phyloP scores from a whole-genome alignment of 1,140 invertebrate species.

The Hycleus cichorii region DNA sequence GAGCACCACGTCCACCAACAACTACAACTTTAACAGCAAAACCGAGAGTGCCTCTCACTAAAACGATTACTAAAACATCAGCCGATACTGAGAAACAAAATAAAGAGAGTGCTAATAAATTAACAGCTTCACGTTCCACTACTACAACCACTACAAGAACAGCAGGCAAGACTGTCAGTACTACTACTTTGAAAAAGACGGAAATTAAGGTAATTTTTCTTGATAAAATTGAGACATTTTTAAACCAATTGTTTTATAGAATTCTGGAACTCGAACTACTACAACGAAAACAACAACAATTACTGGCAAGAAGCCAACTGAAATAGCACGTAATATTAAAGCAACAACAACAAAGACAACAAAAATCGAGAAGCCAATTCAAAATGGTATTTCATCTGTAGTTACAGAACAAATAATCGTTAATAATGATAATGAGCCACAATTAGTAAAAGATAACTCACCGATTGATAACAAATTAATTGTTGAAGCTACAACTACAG shows the following conservation, averaged over 20 bases:
- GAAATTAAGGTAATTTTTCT: conserved; percentile 33
- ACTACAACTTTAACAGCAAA: conserved; percentile 32
- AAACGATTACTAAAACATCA: conserved; percentile 23
- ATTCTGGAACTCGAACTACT: conserved; percentile 24
- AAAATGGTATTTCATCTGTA: conserved; percentile 27
- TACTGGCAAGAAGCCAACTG: conserved; percentile 28
- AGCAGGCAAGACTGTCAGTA: conserved; percentile 9
- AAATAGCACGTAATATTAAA: conserved; percentile 15
- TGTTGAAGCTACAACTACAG: conserved; percentile 13
- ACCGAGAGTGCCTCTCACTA: conserved; percentile 27
- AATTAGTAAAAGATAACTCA: conserved; percentile 35
- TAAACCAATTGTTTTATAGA: not conserved
- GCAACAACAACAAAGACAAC: conserved; percentile 29
- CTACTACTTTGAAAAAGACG: conserved; percentile 39
- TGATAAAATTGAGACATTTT: not conserved
- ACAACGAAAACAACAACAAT: conserved; percentile 24
- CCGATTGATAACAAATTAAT: conserved; percentile 34
- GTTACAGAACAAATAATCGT: conserved; percentile 29
- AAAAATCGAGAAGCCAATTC: conserved; percentile 30
- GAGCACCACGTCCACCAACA: conserved; percentile 14
- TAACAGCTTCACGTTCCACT: conserved; percentile 43
- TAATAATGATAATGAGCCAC: conserved; percentile 22
- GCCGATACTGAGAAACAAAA: conserved; percentile 49
- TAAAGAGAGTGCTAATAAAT: conserved; percentile 53
- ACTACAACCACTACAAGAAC: conserved; percentile 33